Percentiles rank a stretch among this genome's conserved stretches.
phyloP scores from a whole-genome alignment of 2,797 vertebrate genomes.

The Squalus acanthias region DNA sequence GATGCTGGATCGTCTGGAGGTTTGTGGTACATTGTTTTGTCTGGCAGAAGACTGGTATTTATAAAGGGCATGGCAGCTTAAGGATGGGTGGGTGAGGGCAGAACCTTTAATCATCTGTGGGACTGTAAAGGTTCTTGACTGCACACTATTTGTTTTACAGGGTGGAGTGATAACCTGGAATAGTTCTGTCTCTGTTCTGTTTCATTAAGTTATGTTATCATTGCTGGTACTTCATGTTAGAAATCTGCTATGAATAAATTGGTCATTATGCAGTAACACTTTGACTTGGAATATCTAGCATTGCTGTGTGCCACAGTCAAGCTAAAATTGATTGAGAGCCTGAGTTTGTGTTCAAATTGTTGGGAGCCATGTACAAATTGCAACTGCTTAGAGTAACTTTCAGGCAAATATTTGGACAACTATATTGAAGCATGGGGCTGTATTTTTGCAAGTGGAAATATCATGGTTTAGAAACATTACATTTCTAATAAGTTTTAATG shows the following conservation, averaged over 20 bases:
- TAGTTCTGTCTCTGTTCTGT: neutral
- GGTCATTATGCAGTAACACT: neutral
- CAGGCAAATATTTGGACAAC: neutral
- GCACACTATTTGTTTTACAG: neutral
- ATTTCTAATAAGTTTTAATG: neutral
- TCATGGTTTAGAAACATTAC: neutral
- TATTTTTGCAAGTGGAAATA: neutral
- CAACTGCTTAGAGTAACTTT: neutral
- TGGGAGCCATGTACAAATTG: neutral
- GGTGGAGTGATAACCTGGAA: neutral
- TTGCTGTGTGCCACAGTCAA: neutral
- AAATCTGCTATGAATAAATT: constrained; percentile 8
- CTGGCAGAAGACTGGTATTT: constrained; percentile 2
- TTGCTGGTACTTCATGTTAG: neutral
- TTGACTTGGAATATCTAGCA: neutral
- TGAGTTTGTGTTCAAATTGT: neutral
- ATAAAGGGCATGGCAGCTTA: constrained; percentile 10
- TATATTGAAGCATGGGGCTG: neutral
- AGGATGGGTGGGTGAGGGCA: neutral
- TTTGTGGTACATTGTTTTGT: neutral
- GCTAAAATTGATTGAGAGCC: neutral
- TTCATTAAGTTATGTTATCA: neutral
- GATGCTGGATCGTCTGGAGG: neutral
- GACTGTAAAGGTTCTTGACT: neutral
- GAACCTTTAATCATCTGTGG: neutral